Evolutionary conservation across 2,797 vertebrate genomes (phyloP).

Genomic region (Thalassophryne amazonica): DNA sequence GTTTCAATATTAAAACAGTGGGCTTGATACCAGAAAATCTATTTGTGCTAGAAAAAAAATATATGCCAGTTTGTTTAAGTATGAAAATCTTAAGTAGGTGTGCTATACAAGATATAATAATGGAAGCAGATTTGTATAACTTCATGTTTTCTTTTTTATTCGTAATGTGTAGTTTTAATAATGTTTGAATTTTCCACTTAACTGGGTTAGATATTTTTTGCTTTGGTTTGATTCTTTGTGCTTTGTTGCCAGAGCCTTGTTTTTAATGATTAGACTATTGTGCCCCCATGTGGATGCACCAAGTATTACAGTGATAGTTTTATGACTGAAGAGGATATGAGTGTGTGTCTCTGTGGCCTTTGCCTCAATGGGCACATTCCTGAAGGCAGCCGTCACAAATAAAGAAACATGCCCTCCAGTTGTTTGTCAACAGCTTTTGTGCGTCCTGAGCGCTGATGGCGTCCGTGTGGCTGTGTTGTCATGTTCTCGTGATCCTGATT

Average conservation of each 20-base stretch:
- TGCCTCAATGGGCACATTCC: slow-evolving; percentile 66
- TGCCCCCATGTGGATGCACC: slow-evolving; percentile 52
- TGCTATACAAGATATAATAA: too few relatives aligned
- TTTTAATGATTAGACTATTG: slow-evolving; percentile 10
- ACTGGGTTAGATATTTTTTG: too few relatives aligned
- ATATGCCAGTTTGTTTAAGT: too few relatives aligned
- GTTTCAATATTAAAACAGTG: too few relatives aligned
- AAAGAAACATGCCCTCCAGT: slow-evolving; percentile 43
- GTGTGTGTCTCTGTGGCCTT: slow-evolving; percentile 52
- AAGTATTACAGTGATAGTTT: slow-evolving; percentile 1
- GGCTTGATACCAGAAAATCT: too few relatives aligned
- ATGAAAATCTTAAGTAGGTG: too few relatives aligned
- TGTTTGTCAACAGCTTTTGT: slow-evolving; percentile 48
- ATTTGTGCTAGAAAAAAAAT: too few relatives aligned
- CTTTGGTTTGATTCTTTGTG: too few relatives aligned
- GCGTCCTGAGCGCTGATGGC: slow-evolving; percentile 33
- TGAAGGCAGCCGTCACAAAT: slow-evolving; percentile 33
- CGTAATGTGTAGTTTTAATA: too few relatives aligned
- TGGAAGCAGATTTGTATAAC: too few relatives aligned
- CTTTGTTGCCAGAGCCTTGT: not conserved
- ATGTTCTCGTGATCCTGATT: slow-evolving; percentile 27
- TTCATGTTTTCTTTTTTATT: too few relatives aligned
- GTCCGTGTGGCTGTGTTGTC: slow-evolving; percentile 13
- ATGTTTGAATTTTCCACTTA: too few relatives aligned
- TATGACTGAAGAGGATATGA: slow-evolving; percentile 56